These are phyloP conservation scores for Schizopygopsis pylzovi DNA, from an alignment of 2,797 vertebrate genomes.

Conservation along the genomic window DNA sequence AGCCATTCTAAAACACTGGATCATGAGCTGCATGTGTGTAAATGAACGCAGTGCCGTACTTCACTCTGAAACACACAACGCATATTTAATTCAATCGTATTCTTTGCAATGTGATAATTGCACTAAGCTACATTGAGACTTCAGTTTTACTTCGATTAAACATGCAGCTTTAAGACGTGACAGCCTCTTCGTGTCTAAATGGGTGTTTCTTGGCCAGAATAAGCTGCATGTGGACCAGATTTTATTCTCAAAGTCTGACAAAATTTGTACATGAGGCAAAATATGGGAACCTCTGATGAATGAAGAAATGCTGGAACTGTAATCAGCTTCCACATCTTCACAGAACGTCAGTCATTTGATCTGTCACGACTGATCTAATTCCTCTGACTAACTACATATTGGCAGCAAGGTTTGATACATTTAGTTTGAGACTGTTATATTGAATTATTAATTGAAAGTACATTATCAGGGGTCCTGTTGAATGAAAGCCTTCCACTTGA, in stretches of 20 bases:
- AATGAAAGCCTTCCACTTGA: conserved; percentile 21
- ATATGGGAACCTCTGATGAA: neutral
- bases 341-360: conserved; percentile 38
- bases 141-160: neutral
- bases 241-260: conserved; percentile 3
- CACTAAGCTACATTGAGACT: too few relatives aligned
- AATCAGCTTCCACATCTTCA: conserved; percentile 24
- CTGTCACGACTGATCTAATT: conserved; percentile 9
- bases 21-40: neutral
- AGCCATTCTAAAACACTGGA: neutral
- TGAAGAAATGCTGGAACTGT: conserved; percentile 5
- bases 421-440: conserved; percentile 13
- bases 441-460: conserved; percentile 32
- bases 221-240: neutral
- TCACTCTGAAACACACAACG: neutral
- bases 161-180: too few relatives aligned
- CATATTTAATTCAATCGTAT: neutral
- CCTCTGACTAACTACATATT: conserved; percentile 36
- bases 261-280: neutral
- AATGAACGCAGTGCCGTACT: neutral
- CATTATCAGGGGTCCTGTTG: conserved; percentile 13
- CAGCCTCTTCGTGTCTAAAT: neutral
- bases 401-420: conserved; percentile 19
- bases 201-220: neutral
- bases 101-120: neutral